phyloP scores from a whole-genome alignment of 2,888 invertebrate species.

The Morpho helenor region DNA sequence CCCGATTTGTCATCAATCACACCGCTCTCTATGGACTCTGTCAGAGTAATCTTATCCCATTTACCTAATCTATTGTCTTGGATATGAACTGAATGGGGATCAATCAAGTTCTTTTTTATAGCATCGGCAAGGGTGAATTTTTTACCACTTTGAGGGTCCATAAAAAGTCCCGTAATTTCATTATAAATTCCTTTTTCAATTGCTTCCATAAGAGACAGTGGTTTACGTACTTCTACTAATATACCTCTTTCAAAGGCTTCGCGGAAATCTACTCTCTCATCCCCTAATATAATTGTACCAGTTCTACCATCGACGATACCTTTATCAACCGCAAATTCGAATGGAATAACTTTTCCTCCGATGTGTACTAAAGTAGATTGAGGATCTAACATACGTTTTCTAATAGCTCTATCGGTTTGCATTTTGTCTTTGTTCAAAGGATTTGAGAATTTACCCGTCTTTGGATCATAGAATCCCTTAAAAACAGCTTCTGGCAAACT shows the following conservation, averaged over 20 bases:
- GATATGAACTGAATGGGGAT: conserved; percentile 90
- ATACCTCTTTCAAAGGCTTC: conserved; percentile 92
- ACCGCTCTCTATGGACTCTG: conserved; percentile 87
- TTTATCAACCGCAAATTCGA: conserved; percentile 88
- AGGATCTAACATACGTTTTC: conserved; percentile 90
- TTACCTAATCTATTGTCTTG: conserved; percentile 87
- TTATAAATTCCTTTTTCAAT: conserved; percentile 90
- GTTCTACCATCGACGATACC: conserved; percentile 87
- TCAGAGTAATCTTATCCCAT: conserved; percentile 87
- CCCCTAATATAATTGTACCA: conserved; percentile 82
- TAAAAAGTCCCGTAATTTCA: conserved; percentile 87
- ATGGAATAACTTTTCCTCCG: conserved; percentile 88
- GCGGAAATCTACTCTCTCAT: conserved; percentile 85
- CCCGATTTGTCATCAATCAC: conserved; percentile 86
- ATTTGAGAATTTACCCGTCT: conserved; percentile 89
- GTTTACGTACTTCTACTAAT: conserved; percentile 89
- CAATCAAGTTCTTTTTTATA: conserved; percentile 88
- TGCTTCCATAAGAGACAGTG: conserved; percentile 89
- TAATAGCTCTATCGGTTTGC: conserved; percentile 90
- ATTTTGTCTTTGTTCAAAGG: conserved; percentile 89
- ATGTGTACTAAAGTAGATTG: conserved; percentile 92
- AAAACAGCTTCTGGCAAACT: conserved; percentile 94
- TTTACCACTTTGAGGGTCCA: conserved; percentile 89
- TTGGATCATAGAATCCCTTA: conserved; percentile 93
- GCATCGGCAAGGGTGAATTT: conserved; percentile 90